Conservation (phyloP, 2,888 invertebrate genomes). For the Leucophora obtusa region DNA sequence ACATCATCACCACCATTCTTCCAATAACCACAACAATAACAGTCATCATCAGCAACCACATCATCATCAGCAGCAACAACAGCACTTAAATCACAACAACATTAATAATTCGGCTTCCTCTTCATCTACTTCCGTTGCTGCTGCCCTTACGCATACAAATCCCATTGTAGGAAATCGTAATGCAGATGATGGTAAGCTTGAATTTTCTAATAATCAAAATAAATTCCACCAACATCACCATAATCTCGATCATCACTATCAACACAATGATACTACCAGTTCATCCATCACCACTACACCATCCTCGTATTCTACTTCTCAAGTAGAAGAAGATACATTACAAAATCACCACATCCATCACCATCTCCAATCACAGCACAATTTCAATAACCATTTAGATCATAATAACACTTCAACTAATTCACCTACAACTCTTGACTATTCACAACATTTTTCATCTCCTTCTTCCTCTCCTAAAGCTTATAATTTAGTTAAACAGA, state of each 20-base stretch:
- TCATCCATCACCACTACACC: conserved; percentile 44
- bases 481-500: conserved; percentile 34
- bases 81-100: conserved; percentile 23
- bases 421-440: conserved; percentile 19
- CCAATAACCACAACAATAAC: conserved; percentile 5
- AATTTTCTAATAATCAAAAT: conserved; percentile 56
- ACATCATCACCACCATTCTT: conserved; percentile 48
- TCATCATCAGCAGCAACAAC: conserved; percentile 52
- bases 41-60: conserved; percentile 44
- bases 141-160: conserved; percentile 62
- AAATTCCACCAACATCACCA: conserved; percentile 51
- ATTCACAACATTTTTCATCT: conserved; percentile 38
- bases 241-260: conserved; percentile 29
- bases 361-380: conserved; percentile 17
- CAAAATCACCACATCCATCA: background rate
- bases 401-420: conserved; percentile 4
- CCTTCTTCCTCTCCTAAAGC: conserved; percentile 32
- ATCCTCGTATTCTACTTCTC: conserved; percentile 32
- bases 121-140: conserved; percentile 58
- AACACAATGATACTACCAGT: conserved; percentile 30
- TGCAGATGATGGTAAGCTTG: conserved; percentile 72
- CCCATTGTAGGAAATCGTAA: conserved; percentile 65
- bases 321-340: conserved; percentile 32
- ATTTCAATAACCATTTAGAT: conserved; percentile 21
- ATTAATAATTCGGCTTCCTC: conserved; percentile 52